Percentiles rank a stretch among this genome's conserved stretches.
Conservation (phyloP, 2,888 invertebrate species). For the Acanthosepion esculentum region DNA sequence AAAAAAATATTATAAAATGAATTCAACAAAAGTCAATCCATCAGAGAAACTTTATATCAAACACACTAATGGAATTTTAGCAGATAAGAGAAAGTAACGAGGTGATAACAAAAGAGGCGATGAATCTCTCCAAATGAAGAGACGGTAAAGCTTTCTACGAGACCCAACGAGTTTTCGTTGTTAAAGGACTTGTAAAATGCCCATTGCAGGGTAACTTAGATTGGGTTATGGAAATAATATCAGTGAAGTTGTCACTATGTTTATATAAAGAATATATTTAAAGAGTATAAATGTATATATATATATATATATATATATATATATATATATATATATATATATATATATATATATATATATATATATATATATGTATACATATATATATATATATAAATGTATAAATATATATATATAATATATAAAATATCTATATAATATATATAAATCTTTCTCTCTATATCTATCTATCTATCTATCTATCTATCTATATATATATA, state of each 20-base stretch:
- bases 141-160: not conserved
- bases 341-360: not conserved
- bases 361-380: not conserved
- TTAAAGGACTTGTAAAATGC: not conserved
- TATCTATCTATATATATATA: too few relatives aligned
- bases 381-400: not conserved
- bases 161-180: not conserved
- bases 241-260: not conserved
- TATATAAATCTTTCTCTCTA: too few relatives aligned
- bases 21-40: not conserved
- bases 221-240: not conserved
- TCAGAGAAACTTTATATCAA: not conserved
- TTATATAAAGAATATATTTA: not conserved
- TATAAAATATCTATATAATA: not conserved
- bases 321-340: not conserved
- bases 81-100: conserved; percentile 33
- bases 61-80: not conserved
- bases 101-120: not conserved
- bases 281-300: not conserved
- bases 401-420: not conserved
- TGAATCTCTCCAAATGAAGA: not conserved
- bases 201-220: not conserved
- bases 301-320: not conserved
- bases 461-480: not conserved
- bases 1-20: not conserved